Percentiles rank a stretch among this genome's conserved stretches.
phyloP scores from a whole-genome alignment of 2,797 vertebrate genomes.

The Tragopan temminckii region DNA sequence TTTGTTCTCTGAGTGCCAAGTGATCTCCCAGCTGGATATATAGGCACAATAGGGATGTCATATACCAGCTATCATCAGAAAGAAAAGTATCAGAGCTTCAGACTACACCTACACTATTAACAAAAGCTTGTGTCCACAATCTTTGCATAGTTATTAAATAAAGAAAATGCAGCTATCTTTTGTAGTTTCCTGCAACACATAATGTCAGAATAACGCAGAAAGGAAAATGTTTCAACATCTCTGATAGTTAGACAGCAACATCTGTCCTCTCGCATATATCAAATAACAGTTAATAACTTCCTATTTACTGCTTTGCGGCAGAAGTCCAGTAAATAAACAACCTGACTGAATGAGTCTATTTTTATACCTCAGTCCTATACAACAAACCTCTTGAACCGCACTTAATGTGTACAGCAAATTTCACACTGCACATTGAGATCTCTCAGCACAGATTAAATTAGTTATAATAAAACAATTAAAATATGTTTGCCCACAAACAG shows the following conservation, averaged over 20 bases:
- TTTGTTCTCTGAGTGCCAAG: background rate
- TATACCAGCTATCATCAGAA: no score
- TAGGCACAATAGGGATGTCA: background rate
- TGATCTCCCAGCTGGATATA: fast-evolving
- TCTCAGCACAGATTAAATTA: slow-evolving; percentile 72
- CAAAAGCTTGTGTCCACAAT: background rate
- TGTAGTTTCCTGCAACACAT: background rate
- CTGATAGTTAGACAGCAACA: slow-evolving; percentile 83
- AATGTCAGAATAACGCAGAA: slow-evolving; percentile 70
- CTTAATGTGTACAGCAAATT: slow-evolving; percentile 72
- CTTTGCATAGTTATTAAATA: background rate
- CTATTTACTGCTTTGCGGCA: slow-evolving; percentile 83
- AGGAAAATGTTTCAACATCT: slow-evolving; percentile 77
- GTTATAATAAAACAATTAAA: slow-evolving; percentile 81
- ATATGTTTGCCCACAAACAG: slow-evolving; percentile 72
- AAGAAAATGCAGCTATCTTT: slow-evolving; percentile 6
- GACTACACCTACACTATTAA: background rate
- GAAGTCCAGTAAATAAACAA: slow-evolving; percentile 47
- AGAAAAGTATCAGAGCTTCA: fast-evolving
- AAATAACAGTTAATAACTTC: slow-evolving; percentile 88
- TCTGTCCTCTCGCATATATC: slow-evolving; percentile 86
- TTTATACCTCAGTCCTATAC: slow-evolving; percentile 54
- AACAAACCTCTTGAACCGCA: slow-evolving; percentile 69
- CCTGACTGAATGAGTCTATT: slow-evolving; percentile 51
- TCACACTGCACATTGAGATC: slow-evolving; percentile 22